phyloP scores from a whole-genome alignment of 2,113 vertebrate genomes.

The Grus americana region DNA sequence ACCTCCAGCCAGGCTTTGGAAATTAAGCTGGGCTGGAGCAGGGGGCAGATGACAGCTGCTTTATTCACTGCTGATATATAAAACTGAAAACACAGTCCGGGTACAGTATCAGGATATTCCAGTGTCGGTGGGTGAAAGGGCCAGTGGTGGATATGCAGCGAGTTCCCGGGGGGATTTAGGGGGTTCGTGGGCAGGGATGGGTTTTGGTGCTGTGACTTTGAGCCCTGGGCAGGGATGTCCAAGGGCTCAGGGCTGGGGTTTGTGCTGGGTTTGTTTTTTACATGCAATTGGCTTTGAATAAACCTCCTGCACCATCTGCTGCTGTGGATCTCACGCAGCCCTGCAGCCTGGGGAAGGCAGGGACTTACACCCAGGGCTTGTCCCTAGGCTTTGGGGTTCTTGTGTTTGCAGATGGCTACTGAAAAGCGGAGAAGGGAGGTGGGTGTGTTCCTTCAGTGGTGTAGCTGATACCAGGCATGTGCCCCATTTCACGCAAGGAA shows the following conservation, averaged over 20 bases:
- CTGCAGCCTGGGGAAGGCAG: not conserved
- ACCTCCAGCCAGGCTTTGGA: conserved; percentile 51
- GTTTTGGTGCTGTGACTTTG: not conserved
- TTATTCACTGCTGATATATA: conserved; percentile 47
- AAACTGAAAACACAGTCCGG: not conserved
- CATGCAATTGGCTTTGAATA: not conserved
- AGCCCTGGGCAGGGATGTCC: not conserved
- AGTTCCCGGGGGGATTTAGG: no score
- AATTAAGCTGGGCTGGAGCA: conserved; percentile 21
- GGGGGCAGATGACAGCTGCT: conserved; percentile 31
- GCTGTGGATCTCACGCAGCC: fast-evolving
- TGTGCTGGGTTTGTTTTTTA: not conserved
- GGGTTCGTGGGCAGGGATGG: not conserved
- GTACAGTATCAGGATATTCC: not conserved
- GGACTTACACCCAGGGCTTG: not conserved
- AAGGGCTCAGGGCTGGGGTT: not conserved
- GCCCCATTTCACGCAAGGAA: not conserved
- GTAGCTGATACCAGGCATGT: not conserved
- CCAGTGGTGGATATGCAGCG: fast-evolving
- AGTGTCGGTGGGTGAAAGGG: fast-evolving
- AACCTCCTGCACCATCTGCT: not conserved
- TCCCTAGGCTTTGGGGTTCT: not conserved
- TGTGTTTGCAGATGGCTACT: not conserved
- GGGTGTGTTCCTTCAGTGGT: fast-evolving
- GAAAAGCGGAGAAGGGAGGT: not conserved